phyloP scores from a whole-genome alignment of 1,140 invertebrate genomes.

The Cepaea nemoralis region DNA sequence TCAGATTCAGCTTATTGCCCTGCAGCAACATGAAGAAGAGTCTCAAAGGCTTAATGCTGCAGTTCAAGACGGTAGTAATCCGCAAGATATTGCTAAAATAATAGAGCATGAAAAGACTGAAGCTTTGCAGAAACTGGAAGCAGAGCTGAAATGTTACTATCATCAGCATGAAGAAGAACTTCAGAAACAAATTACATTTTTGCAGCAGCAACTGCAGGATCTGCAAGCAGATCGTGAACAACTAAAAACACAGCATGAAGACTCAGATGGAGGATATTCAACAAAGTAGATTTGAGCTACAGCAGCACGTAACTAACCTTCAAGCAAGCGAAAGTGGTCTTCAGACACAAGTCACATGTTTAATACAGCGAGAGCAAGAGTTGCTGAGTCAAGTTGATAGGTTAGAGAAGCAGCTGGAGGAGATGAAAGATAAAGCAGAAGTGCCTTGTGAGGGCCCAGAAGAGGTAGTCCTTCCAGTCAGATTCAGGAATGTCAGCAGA shows the following conservation, averaged over 20 bases:
- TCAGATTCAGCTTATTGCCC: conserved; percentile 7
- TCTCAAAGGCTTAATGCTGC: not conserved
- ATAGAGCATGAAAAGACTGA: not conserved
- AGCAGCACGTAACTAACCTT: conserved; percentile 36
- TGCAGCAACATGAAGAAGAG: conserved; percentile 15
- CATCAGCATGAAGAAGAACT: conserved; percentile 22
- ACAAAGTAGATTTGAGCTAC: conserved; percentile 33
- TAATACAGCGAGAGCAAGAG: conserved; percentile 47
- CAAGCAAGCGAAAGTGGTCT: conserved; percentile 45
- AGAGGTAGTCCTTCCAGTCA: conserved; percentile 47
- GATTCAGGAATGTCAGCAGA: conserved; percentile 50
- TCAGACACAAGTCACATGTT: conserved; percentile 43
- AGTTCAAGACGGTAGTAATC: not conserved
- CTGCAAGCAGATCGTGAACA: not conserved
- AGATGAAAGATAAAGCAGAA: not conserved
- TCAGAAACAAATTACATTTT: conserved; percentile 9
- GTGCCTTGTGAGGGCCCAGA: conserved; percentile 18
- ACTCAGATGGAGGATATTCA: conserved; percentile 35
- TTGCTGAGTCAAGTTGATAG: conserved; percentile 43
- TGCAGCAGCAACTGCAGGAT: conserved; percentile 16
- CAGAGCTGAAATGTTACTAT: not conserved
- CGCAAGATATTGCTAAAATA: not conserved
- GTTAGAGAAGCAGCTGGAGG: conserved; percentile 26
- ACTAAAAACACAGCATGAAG: not conserved
- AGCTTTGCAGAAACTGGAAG: not conserved